Base-by-base conservation (phyloP, 2,888 invertebrate species). In the Melipona bicolor region DNA sequence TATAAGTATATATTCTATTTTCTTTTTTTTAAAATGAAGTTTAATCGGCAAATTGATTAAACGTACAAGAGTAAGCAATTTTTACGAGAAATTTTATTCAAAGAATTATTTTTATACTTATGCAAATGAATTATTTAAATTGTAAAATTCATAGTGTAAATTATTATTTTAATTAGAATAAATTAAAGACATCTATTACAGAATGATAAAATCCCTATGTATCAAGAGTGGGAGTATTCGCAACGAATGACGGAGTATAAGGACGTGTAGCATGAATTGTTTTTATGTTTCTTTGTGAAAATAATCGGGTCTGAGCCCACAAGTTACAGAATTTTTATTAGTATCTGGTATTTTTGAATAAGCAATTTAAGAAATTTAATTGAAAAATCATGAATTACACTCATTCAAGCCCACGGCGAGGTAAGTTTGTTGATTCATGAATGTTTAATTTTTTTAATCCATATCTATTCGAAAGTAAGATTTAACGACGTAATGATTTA, bases 341-440 rank as follows among this genome's bases (percentile, higher is more conserved):
- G 24, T 27, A 49, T 69, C 56, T 64, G 3, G 69, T 74, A 65
- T 49, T 52, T 70, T 49, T 62, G 36, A 13, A 67, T 17, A 64
- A 77, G 19, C 19, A 56, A 32, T 61, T 32, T 32, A 27, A 54
- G 17, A 19, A 36, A 77, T 54, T 67, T 36, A 73, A 61, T 65
- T 36, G 5, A 15, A 21, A 27, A 77, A 92, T 77, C 71, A 94
- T 94, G 94, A 94, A 94, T 91, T 94, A 94, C 84, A 94, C 92
- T 91, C 92, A 94, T 52, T 90, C 94, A 4, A 92, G 90, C 83
- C 90, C 92, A 15, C 91, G 93, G 9, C 92, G 94, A 86, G 94
- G 94, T 94, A 84, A 91, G 89, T 72, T 84, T 81, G 65, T 75
- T 70, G 56, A 64, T 32, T 21, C 17, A n/a, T 67, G 69, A 64